Percentiles rank a stretch among this genome's conserved stretches.
phyloP scores from a whole-genome alignment of 2,888 invertebrate genomes.

The Caenorhabditis plicata region DNA sequence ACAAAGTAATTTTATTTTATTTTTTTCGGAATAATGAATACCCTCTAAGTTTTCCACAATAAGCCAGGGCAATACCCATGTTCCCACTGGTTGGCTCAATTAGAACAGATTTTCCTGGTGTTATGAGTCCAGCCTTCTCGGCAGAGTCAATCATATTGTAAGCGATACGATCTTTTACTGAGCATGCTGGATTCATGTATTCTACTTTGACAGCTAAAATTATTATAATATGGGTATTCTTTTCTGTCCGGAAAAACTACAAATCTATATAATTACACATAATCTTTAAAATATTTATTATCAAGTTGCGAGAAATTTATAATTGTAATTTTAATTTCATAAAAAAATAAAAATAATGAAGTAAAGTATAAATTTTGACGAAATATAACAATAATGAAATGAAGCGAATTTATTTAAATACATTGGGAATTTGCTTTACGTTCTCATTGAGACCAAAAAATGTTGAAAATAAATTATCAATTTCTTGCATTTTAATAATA shows the following conservation, averaged over 20 bases:
- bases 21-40: too few species aligned
- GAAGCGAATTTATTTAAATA: background rate
- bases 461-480: too few species aligned
- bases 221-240: background rate
- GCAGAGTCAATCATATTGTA: constrained; percentile 58
- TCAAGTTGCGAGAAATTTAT: too few species aligned
- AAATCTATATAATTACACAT: background rate
- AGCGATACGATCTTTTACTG: constrained; percentile 63
- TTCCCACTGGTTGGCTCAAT: constrained; percentile 62
- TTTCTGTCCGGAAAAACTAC: background rate
- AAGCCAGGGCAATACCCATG: constrained; percentile 63
- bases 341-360: too few species aligned
- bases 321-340: too few species aligned
- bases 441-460: too few species aligned
- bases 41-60: constrained; percentile 34
- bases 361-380: background rate
- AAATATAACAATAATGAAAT: background rate
- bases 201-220: constrained; percentile 61
- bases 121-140: constrained; percentile 52
- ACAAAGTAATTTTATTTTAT: too few species aligned
- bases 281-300: background rate
- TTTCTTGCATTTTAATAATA: too few species aligned
- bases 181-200: constrained; percentile 61
- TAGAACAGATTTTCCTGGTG: constrained; percentile 52
- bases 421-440: background rate